These are phyloP conservation scores for Amitus sp. DNA, from an alignment of 2,888 invertebrate species.

Conservation along the genomic window DNA sequence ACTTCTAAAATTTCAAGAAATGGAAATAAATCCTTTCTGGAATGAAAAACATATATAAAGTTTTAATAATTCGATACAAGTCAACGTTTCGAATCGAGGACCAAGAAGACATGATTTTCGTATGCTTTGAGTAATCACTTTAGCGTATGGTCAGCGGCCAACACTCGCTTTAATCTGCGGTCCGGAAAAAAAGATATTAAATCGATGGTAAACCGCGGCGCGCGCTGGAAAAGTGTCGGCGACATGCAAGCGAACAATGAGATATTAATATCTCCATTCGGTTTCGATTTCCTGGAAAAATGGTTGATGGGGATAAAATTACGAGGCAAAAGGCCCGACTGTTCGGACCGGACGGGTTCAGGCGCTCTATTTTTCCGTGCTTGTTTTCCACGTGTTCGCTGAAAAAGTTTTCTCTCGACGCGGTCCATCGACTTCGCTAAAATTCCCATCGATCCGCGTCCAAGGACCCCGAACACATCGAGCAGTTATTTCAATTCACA, in stretches of 20 bases:
- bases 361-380: conserved; percentile 35
- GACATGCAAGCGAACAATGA: conserved; percentile 58
- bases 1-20: too few relatives aligned
- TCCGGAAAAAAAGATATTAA: conserved; percentile 49
- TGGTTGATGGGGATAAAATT: conserved; percentile 60
- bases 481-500: too few relatives aligned
- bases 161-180: conserved; percentile 56
- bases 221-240: conserved; percentile 57
- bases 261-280: conserved; percentile 62
- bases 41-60: too few relatives aligned
- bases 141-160: conserved; percentile 44
- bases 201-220: conserved; percentile 56
- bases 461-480: too few relatives aligned
- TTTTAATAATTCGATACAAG: conserved; percentile 19
- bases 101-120: conserved; percentile 41
- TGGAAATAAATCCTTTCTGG: too few relatives aligned
- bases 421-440: too few relatives aligned
- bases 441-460: too few relatives aligned
- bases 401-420: neutral
- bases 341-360: conserved; percentile 37
- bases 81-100: conserved; percentile 29
- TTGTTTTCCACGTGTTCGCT: conserved; percentile 21
- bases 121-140: conserved; percentile 40
- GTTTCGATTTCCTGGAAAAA: conserved; percentile 63
- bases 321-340: conserved; percentile 51